A percentile compares a stretch with the other conserved stretches of the same genome.
phyloP scores from a whole-genome alignment of 2,797 vertebrate genomes.

The Chelidonichthys spinosus region DNA sequence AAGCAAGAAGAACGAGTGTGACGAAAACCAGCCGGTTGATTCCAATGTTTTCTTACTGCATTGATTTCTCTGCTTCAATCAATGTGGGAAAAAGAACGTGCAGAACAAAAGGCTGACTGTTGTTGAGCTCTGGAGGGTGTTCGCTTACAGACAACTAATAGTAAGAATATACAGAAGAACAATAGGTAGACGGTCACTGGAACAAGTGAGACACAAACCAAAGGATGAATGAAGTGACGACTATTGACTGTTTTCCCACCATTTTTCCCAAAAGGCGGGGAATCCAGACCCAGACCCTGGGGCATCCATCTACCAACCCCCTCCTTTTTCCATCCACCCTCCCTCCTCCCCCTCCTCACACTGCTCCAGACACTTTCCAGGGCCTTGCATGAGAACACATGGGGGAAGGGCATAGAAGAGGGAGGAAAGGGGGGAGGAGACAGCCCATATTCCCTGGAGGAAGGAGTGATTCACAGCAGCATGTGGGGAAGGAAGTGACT shows the following conservation, averaged over 20 bases:
- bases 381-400: conserved; percentile 74
- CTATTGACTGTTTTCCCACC: conserved; percentile 56
- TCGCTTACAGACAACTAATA: background rate
- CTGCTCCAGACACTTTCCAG: conserved; percentile 78
- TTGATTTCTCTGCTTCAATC: background rate
- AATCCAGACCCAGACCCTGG: conserved; percentile 67
- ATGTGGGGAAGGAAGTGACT: conserved; percentile 99
- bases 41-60: conserved; percentile 10
- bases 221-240: conserved; percentile 49
- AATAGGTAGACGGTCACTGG: background rate
- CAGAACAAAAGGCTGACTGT: conserved; percentile 34
- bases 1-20: background rate
- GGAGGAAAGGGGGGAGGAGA: conserved; percentile 86
- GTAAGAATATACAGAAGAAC: background rate
- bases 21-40: background rate
- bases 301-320: conserved; percentile 69
- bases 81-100: background rate
- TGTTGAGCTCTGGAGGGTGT: conserved; percentile 4
- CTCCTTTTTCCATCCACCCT: conserved; percentile 63
- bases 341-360: background rate
- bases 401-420: conserved; percentile 69
- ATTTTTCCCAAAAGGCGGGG: conserved; percentile 61
- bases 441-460: conserved; percentile 87
- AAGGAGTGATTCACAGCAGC: conserved; percentile 96
- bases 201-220: conserved; percentile 25